Percentiles rank a stretch among this genome's conserved stretches.
Conservation (phyloP, 2,797 vertebrate species). For the Notamacropus eugenii region DNA sequence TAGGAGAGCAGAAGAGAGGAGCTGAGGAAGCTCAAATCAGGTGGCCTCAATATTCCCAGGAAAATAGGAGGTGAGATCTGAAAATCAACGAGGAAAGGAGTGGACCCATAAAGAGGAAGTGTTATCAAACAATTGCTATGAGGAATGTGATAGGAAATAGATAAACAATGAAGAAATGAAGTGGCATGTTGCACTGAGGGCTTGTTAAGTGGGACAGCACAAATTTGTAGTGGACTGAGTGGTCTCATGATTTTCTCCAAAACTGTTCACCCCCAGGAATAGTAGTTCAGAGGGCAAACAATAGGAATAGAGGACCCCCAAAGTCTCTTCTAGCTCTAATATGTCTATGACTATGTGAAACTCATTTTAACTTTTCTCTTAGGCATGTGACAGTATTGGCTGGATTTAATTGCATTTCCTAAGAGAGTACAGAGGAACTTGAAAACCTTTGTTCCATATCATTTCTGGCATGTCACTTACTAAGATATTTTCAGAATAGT, state of each 20-base stretch:
- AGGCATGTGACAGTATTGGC: background rate
- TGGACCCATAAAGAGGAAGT: background rate
- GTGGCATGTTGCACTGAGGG: background rate
- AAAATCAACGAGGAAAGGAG: background rate
- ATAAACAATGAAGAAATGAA: background rate
- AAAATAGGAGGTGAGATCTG: background rate
- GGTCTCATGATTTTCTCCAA: background rate
- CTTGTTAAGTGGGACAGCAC: background rate
- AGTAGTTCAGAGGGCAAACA: background rate
- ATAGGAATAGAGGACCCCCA: background rate
- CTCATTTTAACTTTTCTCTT: background rate
- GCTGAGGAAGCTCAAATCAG: background rate
- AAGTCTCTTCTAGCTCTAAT: background rate
- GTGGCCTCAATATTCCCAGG: background rate
- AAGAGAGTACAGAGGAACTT: background rate
- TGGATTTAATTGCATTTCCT: background rate
- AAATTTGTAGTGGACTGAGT: background rate
- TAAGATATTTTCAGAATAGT: slow-evolving; percentile 7
- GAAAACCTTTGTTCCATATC: background rate
- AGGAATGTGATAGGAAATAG: background rate
- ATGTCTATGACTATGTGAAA: background rate
- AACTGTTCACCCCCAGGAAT: background rate
- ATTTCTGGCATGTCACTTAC: background rate
- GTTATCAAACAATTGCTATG: background rate
- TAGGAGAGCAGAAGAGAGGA: background rate